Conservation (phyloP, 2,113 vertebrate species). For the Channa maculata region DNA sequence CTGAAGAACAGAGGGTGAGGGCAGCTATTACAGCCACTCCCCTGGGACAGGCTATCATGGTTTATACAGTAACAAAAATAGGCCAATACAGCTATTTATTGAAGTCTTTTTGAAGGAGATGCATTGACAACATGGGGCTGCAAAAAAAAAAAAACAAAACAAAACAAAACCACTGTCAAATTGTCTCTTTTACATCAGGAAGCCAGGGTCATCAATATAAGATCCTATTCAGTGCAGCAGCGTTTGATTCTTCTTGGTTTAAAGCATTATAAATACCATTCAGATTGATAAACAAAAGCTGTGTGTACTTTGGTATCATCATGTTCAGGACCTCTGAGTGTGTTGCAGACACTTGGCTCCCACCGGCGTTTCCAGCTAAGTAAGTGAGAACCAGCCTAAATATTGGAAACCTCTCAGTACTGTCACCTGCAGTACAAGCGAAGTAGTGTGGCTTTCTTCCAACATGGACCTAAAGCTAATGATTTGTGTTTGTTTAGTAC, state of each 20-base stretch:
- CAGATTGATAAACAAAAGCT: not conserved
- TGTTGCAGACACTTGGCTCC: not conserved
- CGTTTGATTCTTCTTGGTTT: slow-evolving; percentile 5
- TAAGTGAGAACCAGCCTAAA: not conserved
- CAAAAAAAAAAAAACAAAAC: not conserved
- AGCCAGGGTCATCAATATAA: not conserved
- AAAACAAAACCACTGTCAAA: not conserved
- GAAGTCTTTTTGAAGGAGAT: slow-evolving; percentile 1
- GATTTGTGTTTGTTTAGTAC: not conserved
- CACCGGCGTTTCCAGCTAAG: not conserved
- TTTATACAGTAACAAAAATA: not conserved
- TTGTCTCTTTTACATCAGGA: not conserved
- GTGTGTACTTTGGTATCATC: not conserved
- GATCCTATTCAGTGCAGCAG: not conserved
- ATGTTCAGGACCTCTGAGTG: not conserved
- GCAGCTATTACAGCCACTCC: not conserved
- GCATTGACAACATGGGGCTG: slow-evolving; percentile 5
- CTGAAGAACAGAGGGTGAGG: not conserved
- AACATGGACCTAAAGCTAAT: not conserved
- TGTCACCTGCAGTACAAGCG: not conserved
- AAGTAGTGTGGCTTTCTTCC: not conserved
- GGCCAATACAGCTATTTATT: slow-evolving; percentile 8
- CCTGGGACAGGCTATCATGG: slow-evolving; percentile 1
- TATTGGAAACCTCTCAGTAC: not conserved
- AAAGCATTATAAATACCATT: not conserved